Conservation (phyloP, 1,140 invertebrate species). For the Euborellia annulipes region DNA sequence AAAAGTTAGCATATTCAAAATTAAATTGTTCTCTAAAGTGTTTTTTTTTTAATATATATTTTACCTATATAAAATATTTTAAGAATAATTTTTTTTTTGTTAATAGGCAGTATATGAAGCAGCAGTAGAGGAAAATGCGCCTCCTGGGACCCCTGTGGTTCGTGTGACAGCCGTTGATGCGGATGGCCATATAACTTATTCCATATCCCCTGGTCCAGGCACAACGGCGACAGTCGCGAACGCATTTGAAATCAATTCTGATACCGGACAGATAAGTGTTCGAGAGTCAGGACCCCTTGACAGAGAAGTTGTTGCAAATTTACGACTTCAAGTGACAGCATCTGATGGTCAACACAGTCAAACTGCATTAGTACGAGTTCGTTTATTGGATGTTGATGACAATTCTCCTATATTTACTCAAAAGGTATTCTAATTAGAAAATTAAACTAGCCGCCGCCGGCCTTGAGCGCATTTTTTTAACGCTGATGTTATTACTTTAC, state of each 20-base stretch:
- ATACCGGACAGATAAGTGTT: constrained; percentile 64
- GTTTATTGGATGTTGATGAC: constrained; percentile 68
- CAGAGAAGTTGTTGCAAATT: constrained; percentile 50
- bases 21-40: not conserved
- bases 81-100: constrained; percentile 10
- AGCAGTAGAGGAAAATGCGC: constrained; percentile 56
- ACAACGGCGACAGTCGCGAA: too few relatives aligned
- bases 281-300: constrained; percentile 57
- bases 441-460: too few relatives aligned
- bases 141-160: constrained; percentile 45
- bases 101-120: constrained; percentile 44
- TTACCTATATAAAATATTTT: too few relatives aligned
- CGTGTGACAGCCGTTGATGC: constrained; percentile 53
- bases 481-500: too few relatives aligned
- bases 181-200: constrained; percentile 33
- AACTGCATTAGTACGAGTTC: constrained; percentile 26
- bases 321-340: constrained; percentile 62
- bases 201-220: too few relatives aligned
- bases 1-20: too few relatives aligned
- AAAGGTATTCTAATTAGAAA: too few relatives aligned
- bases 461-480: too few relatives aligned
- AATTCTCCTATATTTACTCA: constrained; percentile 62
- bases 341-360: constrained; percentile 37
- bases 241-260: constrained; percentile 35
- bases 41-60: too few relatives aligned